A percentile compares a stretch with the other conserved stretches of the same genome.
These are phyloP conservation scores for Musca domestica DNA, from an alignment of 1,140 invertebrate species.

Conservation along the genomic window DNA sequence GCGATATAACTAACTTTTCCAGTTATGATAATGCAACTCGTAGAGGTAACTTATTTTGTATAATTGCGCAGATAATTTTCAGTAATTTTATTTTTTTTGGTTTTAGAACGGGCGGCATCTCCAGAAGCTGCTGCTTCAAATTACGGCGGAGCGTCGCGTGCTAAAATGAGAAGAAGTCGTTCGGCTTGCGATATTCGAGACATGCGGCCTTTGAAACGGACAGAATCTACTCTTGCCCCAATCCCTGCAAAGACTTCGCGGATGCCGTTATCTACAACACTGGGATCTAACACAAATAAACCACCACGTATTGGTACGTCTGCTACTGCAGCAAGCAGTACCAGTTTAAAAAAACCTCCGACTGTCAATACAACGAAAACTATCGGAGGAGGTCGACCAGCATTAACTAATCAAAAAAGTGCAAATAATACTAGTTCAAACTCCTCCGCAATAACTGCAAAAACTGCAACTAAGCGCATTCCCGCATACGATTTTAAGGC, in stretches of 20 bases:
- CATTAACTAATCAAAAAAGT: conserved; percentile 19
- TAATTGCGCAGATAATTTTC: background rate
- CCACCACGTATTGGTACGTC: background rate
- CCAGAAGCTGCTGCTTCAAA: conserved; percentile 30
- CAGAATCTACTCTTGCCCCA: conserved; percentile 30
- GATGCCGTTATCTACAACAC: conserved; percentile 8
- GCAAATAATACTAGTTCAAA: background rate
- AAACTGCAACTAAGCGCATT: conserved; percentile 50
- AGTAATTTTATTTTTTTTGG: background rate
- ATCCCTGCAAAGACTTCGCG: conserved; percentile 40
- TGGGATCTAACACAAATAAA: background rate
- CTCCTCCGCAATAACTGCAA: conserved; percentile 21
- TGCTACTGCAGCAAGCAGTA: background rate
- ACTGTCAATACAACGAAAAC: conserved; percentile 27
- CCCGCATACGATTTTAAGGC: conserved; percentile 62
- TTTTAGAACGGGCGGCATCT: conserved; percentile 38
- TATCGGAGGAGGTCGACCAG: background rate
- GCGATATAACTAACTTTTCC: conserved; percentile 40
- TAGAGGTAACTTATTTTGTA: conserved; percentile 15
- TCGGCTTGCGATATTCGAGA: conserved; percentile 45
- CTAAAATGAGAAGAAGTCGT: conserved; percentile 43
- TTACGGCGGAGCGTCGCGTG: conserved; percentile 22
- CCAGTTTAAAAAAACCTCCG: background rate
- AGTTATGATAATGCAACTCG: conserved; percentile 23
- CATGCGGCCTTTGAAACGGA: conserved; percentile 31